phyloP scores from a whole-genome alignment of 1,140 invertebrate species.

The Brachionus plicatilis region DNA sequence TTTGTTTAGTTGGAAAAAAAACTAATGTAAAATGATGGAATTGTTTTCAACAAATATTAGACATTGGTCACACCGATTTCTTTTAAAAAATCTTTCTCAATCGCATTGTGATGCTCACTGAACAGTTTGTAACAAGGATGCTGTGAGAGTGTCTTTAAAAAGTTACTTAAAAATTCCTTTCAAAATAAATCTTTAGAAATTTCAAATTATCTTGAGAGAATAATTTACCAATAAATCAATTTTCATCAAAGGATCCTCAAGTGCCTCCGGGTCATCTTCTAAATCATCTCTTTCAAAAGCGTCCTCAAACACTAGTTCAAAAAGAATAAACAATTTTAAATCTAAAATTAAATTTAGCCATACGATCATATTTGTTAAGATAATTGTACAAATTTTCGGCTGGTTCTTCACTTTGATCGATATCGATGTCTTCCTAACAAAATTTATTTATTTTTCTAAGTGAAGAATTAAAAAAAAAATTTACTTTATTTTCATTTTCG shows the following conservation, averaged over 20 bases:
- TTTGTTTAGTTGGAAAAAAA: neutral
- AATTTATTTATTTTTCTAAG: neutral
- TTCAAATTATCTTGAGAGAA: neutral
- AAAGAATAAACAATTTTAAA: neutral
- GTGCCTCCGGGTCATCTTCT: conserved; percentile 54
- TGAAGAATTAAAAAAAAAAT: conserved; percentile 2
- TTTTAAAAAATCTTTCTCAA: conserved; percentile 50
- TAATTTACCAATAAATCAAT: conserved; percentile 49
- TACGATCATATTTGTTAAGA: conserved; percentile 34
- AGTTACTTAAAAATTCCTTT: conserved; percentile 53
- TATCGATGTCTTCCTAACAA: conserved; percentile 35
- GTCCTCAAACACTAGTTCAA: neutral
- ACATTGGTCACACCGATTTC: conserved; percentile 45
- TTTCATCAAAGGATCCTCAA: conserved; percentile 52
- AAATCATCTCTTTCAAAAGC: conserved; percentile 27
- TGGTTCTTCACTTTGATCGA: conserved; percentile 42
- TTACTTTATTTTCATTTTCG: conserved; percentile 46
- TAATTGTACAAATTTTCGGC: conserved; percentile 45
- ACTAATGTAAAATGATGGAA: neutral
- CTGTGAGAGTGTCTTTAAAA: conserved; percentile 49
- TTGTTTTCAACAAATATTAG: neutral
- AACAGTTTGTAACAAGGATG: conserved; percentile 52
- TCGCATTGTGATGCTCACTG: conserved; percentile 50
- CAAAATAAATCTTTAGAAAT: conserved; percentile 41
- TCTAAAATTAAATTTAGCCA: neutral